Conservation (phyloP, 2,113 vertebrate genomes). For the Oncorhynchus gorbuscha region DNA sequence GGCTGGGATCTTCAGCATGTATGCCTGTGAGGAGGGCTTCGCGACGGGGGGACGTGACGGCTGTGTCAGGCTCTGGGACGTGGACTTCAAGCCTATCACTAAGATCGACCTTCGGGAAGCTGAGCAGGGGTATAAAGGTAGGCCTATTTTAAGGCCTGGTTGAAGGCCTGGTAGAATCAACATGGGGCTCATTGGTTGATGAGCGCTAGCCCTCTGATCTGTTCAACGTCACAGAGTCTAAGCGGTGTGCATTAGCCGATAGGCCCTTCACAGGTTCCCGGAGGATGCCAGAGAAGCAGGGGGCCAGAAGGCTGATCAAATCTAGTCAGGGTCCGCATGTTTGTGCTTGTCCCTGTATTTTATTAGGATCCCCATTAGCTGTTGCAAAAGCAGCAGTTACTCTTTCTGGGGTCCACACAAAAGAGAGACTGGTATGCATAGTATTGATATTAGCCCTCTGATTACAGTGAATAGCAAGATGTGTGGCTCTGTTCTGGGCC, state of each 20-base stretch:
- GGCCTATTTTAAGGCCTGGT: conserved; percentile 2
- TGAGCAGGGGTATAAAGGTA: conserved; percentile 97
- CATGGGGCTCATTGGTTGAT: not conserved
- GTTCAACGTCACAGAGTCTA: not conserved
- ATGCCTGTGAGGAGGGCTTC: conserved; percentile 92
- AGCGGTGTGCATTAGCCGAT: not conserved
- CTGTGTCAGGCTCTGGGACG: conserved; percentile 91
- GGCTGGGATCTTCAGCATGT: conserved; percentile 98
- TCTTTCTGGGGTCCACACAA: too few species aligned
- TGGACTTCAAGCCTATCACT: conserved; percentile 93
- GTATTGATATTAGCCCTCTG: too few species aligned
- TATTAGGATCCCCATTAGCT: too few species aligned
- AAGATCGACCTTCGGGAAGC: conserved; percentile 96
- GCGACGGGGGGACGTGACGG: conserved; percentile 93
- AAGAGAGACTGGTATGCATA: too few species aligned
- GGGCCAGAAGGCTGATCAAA: not conserved
- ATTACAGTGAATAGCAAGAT: too few species aligned
- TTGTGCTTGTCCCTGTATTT: not conserved
- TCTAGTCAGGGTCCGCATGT: not conserved
- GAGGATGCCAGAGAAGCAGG: not conserved
- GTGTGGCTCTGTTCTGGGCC: too few species aligned
- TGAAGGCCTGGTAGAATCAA: not conserved
- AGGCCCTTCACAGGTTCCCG: not conserved
- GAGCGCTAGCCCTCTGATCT: not conserved
- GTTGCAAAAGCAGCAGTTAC: too few species aligned